Conservation (phyloP, 37 sponge, comb jelly and placozoan genomes). For the Ianthella basta region DNA sequence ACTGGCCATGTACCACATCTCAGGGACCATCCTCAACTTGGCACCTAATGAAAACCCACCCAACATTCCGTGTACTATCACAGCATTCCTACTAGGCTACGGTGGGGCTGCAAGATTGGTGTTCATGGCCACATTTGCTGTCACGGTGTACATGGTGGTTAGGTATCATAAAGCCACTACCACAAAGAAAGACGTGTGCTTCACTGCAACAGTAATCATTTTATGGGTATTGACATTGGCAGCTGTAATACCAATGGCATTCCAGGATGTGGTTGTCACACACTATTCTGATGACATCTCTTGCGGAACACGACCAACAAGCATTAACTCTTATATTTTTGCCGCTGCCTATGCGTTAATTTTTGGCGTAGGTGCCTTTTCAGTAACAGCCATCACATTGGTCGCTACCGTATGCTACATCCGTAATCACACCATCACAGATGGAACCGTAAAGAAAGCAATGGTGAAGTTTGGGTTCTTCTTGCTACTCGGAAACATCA, state of each 20-base stretch:
- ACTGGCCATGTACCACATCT: not conserved
- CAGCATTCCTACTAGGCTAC: not conserved
- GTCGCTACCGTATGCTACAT: not conserved
- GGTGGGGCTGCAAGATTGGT: constrained; percentile 2
- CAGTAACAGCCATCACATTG: not conserved
- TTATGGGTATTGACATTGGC: not conserved
- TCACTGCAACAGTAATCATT: not conserved
- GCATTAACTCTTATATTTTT: not conserved
- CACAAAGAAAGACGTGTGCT: not conserved
- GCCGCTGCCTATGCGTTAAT: not conserved
- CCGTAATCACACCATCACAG: not conserved
- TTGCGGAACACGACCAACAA: not conserved
- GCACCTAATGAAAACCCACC: not conserved
- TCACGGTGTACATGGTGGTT: not conserved
- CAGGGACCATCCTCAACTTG: not conserved
- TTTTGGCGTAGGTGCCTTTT: not conserved
- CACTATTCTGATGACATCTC: not conserved
- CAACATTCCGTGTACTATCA: not conserved
- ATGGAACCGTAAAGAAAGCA: constrained; percentile 2
- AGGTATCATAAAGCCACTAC: not conserved
- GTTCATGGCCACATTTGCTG: constrained; percentile 17
- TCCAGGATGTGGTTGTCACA: not conserved
- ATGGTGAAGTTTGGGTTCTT: constrained; percentile 19
- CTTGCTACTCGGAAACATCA: not conserved
- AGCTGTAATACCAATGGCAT: not conserved